Percentiles rank a stretch among this genome's conserved stretches.
Evolutionary conservation across 2,113 vertebrate species (phyloP).

Genomic region (Malurus melanocephalus): DNA sequence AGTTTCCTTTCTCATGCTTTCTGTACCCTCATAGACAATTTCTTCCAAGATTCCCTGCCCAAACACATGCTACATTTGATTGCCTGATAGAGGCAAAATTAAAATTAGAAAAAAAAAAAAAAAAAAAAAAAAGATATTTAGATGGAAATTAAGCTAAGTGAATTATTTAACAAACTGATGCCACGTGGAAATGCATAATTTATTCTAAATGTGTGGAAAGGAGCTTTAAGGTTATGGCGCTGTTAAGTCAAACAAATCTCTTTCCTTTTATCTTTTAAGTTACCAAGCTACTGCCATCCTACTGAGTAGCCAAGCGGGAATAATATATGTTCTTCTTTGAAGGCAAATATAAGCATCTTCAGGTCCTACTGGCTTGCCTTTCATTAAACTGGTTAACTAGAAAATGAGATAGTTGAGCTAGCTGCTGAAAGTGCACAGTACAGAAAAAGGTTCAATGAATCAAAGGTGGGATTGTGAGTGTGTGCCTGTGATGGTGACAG

Average conservation of each 20-base stretch:
- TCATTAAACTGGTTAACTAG: neutral
- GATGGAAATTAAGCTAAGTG: slow-evolving; percentile 56
- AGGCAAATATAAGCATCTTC: neutral
- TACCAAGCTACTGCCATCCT: neutral
- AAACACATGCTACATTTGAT: slow-evolving; percentile 18
- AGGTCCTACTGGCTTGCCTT: neutral
- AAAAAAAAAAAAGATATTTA: slow-evolving; percentile 11
- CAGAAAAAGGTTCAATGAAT: neutral
- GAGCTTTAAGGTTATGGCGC: slow-evolving; percentile 9
- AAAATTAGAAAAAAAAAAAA: neutral
- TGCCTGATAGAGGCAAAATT: slow-evolving; percentile 37
- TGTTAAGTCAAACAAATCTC: neutral
- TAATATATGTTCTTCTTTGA: neutral
- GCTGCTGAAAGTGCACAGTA: neutral
- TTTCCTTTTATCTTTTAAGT: neutral
- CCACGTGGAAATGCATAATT: slow-evolving; percentile 54
- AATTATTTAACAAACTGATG: slow-evolving; percentile 69
- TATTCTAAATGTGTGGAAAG: slow-evolving; percentile 44
- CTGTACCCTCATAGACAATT: neutral
- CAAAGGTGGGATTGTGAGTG: neutral
- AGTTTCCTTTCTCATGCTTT: neutral
- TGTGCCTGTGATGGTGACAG: neutral
- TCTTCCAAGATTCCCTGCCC: neutral
- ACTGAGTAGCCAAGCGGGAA: neutral
- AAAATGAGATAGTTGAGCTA: neutral